Conservation (phyloP, 2,797 vertebrate genomes). For the Crocodylus rhombifer region DNA sequence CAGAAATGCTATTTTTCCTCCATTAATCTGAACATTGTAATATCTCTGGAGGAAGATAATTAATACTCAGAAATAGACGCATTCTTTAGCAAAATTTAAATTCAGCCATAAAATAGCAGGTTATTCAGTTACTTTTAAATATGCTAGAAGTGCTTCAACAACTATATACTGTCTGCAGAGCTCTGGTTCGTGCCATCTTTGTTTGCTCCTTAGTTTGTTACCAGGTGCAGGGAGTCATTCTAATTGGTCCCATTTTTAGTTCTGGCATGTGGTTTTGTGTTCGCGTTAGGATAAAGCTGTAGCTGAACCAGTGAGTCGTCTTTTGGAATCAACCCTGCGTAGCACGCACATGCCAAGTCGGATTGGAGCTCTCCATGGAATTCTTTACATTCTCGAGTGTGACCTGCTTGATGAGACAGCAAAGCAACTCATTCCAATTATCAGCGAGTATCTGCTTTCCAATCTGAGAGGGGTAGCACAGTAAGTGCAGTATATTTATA, state of each 20-base stretch:
- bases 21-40: neutral
- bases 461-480: conserved; percentile 91
- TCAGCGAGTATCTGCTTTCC: conserved; percentile 95
- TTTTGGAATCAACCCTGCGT: conserved; percentile 92
- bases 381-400: conserved; percentile 95
- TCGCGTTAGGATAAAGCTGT: conserved; percentile 91
- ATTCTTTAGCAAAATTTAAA: neutral
- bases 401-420: conserved; percentile 96
- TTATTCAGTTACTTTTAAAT: neutral
- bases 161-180: neutral
- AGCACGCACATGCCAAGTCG: conserved; percentile 96
- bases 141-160: too few relatives aligned
- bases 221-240: neutral
- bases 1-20: neutral
- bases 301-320: conserved; percentile 93
- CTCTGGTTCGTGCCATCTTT: neutral
- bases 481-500: conserved; percentile 81
- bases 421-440: conserved; percentile 91
- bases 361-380: conserved; percentile 94
- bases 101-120: neutral
- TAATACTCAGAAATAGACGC: neutral
- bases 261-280: neutral
- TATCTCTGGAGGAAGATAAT: neutral
- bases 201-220: conserved; percentile 24
- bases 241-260: neutral